Base-by-base conservation (phyloP, 2,888 invertebrate genomes). In the Watsonalla binaria region DNA sequence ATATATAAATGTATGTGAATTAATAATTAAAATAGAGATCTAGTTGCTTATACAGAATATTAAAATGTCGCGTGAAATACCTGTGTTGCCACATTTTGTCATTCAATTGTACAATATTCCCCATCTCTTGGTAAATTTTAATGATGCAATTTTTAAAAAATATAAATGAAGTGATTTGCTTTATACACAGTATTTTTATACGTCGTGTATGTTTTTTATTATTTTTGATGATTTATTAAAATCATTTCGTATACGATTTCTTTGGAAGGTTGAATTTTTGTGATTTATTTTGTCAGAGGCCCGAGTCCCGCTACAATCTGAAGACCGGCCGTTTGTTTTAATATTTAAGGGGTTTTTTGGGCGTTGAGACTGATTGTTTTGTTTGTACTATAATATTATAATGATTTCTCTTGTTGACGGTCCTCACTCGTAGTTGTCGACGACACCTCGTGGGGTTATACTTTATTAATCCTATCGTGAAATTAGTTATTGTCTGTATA, bases 291-390 rank as follows among this genome's bases (percentile, higher is more conserved):
- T 9, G 13, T 49, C 9, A 37, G 15, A 48, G 14, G 9, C 5
- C 35, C 14, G 37, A 37, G 37, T 14, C 49, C 11, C 6, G 37
- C 14, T 15, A 5, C 49, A 37, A 14, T n/a, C 37, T 13, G 49
- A 14, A 15, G 37, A 35, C 37, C 15, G 37, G 49, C 39, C 39
- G 14, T 49, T 49, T 49, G 49, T 49, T 76, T 76, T 82, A 80
- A 78, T 82, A 73, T 80, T 77, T 78, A 76, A 77, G 77, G 72
- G 66, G 77, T 78, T 84, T 87, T 78, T 90, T 82, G 81, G 86
- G 84, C 84, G 89, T 89, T 89, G 90, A 90, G 90, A 90, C 90
- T 90, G 90, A 90, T 90, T 89, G 88, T 89, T 89, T 90, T 89
- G 89, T 89, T 90, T 88, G 82, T 87, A 86, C 89, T 89, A 85